A percentile compares a stretch with the other conserved stretches of the same genome.
These are phyloP conservation scores for Crossocerus cetratus DNA, from an alignment of 2,888 invertebrate species.

Conservation along the genomic window DNA sequence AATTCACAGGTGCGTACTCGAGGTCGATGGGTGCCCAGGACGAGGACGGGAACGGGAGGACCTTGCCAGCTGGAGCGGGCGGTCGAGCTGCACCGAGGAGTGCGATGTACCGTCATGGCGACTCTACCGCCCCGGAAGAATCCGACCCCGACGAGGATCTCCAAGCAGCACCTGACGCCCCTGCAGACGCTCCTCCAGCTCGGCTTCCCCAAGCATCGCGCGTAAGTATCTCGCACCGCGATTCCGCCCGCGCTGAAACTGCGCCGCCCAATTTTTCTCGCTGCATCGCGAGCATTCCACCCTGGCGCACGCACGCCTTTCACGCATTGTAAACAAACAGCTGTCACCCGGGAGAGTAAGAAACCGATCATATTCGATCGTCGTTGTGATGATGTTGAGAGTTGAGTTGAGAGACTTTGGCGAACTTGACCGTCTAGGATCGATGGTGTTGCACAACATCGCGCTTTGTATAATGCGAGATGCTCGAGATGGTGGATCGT, in stretches of 20 bases:
- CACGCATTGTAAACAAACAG: slow-evolving; percentile 66
- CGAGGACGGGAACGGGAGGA: not conserved
- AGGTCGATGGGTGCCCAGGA: not conserved
- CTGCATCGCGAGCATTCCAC: not conserved
- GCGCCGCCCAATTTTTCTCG: not conserved
- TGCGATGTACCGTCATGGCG: slow-evolving; percentile 80
- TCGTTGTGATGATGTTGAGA: no score
- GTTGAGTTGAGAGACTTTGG: no score
- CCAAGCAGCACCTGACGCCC: slow-evolving; percentile 86
- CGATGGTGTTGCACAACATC: no score
- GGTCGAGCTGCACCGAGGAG: not conserved
- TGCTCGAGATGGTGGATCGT: no score
- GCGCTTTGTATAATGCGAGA: no score
- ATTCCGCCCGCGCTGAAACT: not conserved
- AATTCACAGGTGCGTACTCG: not conserved
- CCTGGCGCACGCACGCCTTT: not conserved
- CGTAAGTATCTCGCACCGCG: slow-evolving; percentile 82
- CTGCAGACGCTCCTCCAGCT: slow-evolving; percentile 91
- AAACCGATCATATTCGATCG: no score
- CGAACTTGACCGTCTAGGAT: no score
- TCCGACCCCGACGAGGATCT: slow-evolving; percentile 84
- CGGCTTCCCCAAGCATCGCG: slow-evolving; percentile 92
- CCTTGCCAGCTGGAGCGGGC: not conserved
- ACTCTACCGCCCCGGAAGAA: slow-evolving; percentile 88
- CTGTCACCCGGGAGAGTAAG: slow-evolving; percentile 61